Base-by-base conservation (phyloP, 2,113 vertebrate genomes). In the Phaetusa simplex region DNA sequence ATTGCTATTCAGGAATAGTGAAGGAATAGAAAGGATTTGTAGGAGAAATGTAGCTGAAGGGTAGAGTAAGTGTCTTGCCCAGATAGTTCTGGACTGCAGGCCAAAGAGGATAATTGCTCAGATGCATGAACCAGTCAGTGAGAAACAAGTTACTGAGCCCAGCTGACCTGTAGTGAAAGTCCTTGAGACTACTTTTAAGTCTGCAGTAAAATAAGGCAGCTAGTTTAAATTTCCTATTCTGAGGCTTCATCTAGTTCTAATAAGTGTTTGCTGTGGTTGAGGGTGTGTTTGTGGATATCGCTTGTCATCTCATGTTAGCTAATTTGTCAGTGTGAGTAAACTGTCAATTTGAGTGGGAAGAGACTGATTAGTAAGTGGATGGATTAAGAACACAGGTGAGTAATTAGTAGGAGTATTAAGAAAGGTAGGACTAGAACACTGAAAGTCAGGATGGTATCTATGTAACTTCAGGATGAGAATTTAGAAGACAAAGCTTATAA, bases 341-440 rank as follows among this genome's bases (percentile, higher is more conserved):
- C 64, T 80, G 15, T 34, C 71, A 71, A 1, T 97, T 83, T 93
- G 93, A 96, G 95, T 95, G 88, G 92, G 95, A 94, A 91, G 96
- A 66, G 30, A 71, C 67, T 47, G 62, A 72, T 56, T 27, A 67
- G 36, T 90, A 73, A 88, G 30, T 82, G 53, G n/a, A 58, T 88
- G 45, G 36, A 32, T 80, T 91, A 79, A 65, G 53, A 64, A 17
- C 12, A 45, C 45, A 30, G 6, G 13, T 91, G 52, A 70, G 43
- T 90, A 65, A 72, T 76, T 82, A 73, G 23, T 58, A 69, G 38
- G 47, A 83, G 14, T 47, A 22, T 38, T 45, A 78, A 56, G 59
- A 67, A 84, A 36, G n/a, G 30, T 55, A 36, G 43, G 69, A 32
- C 61, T 71, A 23, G 24, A 59, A 56, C 52, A 67, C 19, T 59